Base-by-base conservation (phyloP, 2,797 vertebrate genomes). In the Sebastes iracundus region DNA sequence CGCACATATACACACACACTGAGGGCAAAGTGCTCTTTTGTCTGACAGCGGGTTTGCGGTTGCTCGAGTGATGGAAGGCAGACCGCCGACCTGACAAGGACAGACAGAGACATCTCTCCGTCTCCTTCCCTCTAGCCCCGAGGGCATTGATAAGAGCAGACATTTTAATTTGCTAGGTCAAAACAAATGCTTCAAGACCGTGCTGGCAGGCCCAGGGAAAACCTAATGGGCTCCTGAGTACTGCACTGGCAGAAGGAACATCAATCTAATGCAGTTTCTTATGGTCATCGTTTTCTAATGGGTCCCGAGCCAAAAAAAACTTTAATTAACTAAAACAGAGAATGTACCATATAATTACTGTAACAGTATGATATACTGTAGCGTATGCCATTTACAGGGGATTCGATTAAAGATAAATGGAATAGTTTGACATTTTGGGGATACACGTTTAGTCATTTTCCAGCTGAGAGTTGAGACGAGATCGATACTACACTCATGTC, bases 81-180 rank as follows among this genome's bases (percentile, higher is more conserved):
- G 84, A 82, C 68, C 25, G 49, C 65, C 32, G 53, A 87, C 84
- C 80, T 93, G 91, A 92, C 86, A 91, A 90, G 88, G 93, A 92
- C 91, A 86, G 88, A 93, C 90, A 84, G 80, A 75, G 27, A 82
- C 88, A 76, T 88, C 86, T 81, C 74, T 80, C 78, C 66, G 28
- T 58, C 75, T 83, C 81, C 69, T 61, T 81, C 81, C 52, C 60
- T 85, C 75, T 16, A 59, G 55, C 73, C 84, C 72, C 1, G 28
- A 75, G 87, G 89, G 89, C 90, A 84, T 83, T 92, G 94, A 94
- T 93, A 94, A 92, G 90, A 94, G 79, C 83, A 89, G 94, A 92
- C 92, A 87, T 94, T 93, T 93, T 92, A 92, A 94, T 94, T 93
- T 91, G 87, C 76, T 38, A 71, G 89, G 91, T 92, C 92, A 93